Evolutionary conservation across 2,888 invertebrate genomes (phyloP).

Genomic region (Drosophila fungiperda): DNA sequence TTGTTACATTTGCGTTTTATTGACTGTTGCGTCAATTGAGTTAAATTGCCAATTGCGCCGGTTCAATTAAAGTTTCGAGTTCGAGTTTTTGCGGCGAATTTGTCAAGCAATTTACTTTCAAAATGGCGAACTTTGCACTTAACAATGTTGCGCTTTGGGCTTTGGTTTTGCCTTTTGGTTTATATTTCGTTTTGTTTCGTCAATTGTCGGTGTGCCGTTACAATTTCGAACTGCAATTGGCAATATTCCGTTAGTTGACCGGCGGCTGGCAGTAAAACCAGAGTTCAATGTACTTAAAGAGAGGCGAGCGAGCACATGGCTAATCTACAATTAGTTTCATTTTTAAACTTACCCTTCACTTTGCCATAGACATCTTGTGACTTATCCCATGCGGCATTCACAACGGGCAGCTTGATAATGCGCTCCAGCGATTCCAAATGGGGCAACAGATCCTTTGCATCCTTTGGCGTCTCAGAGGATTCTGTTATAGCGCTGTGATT

Average conservation of each 20-base stretch:
- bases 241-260: slow-evolving; percentile 53
- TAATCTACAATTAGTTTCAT: slow-evolving; percentile 13
- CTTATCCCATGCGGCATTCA: slow-evolving; percentile 87
- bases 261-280: slow-evolving; percentile 4
- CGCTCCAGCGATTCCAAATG: slow-evolving; percentile 87
- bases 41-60: slow-evolving; percentile 74
- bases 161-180: slow-evolving; percentile 30
- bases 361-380: slow-evolving; percentile 87
- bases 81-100: slow-evolving; percentile 60
- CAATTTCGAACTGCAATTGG: slow-evolving; percentile 53
- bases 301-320: slow-evolving; percentile 29
- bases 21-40: slow-evolving; percentile 69
- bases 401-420: slow-evolving; percentile 87
- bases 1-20: slow-evolving; percentile 39
- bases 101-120: slow-evolving; percentile 54
- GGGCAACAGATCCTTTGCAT: slow-evolving; percentile 83
- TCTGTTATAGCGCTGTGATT: slow-evolving; percentile 33
- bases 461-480: slow-evolving; percentile 66
- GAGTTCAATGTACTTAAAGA: slow-evolving; percentile 64
- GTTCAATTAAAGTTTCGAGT: slow-evolving; percentile 64
- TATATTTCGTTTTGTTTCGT: slow-evolving; percentile 36
- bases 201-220: slow-evolving; percentile 24
- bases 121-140: slow-evolving; percentile 72
- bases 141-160: slow-evolving; percentile 11
- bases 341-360: slow-evolving; percentile 86